Conservation (phyloP, 2,797 vertebrate species). For the Pipistrellus kuhlii region DNA sequence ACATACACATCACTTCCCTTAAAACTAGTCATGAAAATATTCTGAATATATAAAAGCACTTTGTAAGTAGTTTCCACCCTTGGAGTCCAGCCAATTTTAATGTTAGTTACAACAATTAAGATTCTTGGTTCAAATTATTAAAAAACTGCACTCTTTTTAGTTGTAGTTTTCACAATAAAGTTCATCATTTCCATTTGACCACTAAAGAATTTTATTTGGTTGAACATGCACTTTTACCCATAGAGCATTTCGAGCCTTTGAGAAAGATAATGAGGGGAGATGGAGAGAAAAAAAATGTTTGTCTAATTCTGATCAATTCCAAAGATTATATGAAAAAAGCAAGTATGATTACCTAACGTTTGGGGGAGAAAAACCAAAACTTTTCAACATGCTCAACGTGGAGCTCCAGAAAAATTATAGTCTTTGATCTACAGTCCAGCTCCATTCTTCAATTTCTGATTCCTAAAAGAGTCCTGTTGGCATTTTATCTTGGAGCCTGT, state of each 20-base stretch:
- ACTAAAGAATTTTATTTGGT: not conserved
- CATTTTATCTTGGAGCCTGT: not conserved
- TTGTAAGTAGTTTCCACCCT: slow-evolving; percentile 1
- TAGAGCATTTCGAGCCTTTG: slow-evolving; percentile 2
- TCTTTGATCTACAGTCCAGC: not conserved
- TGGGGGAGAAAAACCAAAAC: not conserved
- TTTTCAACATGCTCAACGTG: not conserved
- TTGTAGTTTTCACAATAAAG: slow-evolving; percentile 5
- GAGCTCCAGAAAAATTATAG: slow-evolving; percentile 37
- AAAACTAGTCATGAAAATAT: slow-evolving; percentile 34
- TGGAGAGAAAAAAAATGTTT: not conserved
- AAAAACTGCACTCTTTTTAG: slow-evolving; percentile 6
- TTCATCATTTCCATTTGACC: slow-evolving; percentile 22
- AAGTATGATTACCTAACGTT: not conserved
- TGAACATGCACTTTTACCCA: not conserved
- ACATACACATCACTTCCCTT: not conserved
- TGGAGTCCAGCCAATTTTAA: not conserved
- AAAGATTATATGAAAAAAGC: slow-evolving; percentile 1
- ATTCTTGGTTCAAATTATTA: slow-evolving; percentile 49
- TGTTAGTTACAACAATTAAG: not conserved
- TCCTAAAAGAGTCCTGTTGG: not conserved
- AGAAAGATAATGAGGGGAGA: not conserved
- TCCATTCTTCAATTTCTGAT: slow-evolving; percentile 37
- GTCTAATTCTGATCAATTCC: not conserved
- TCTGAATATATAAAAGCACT: slow-evolving; percentile 10